A percentile compares a stretch with the other conserved stretches of the same genome.
These are phyloP conservation scores for Xenentodon cancila DNA, from an alignment of 2,797 vertebrate genomes.

Conservation along the genomic window DNA sequence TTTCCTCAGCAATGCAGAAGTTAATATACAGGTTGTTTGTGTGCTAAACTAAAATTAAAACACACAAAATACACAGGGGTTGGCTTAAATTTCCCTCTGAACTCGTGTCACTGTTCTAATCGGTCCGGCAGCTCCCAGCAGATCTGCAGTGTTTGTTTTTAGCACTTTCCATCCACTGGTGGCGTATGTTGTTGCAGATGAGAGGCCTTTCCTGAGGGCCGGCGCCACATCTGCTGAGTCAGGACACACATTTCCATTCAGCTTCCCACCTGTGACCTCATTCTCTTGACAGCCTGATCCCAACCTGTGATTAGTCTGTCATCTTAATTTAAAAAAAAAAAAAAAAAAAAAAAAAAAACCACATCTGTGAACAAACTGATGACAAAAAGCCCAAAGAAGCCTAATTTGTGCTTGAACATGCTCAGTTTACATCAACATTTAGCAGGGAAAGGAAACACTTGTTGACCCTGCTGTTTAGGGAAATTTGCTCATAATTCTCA, in stretches of 20 bases:
- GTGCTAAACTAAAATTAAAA: neutral
- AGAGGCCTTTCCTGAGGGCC: constrained; percentile 52
- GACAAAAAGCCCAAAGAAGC: too few species aligned
- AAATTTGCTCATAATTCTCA: neutral
- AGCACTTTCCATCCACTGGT: constrained; percentile 43
- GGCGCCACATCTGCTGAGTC: constrained; percentile 62
- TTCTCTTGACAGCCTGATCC: constrained; percentile 3
- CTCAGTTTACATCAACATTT: too few species aligned
- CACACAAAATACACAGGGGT: neutral
- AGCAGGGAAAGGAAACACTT: too few species aligned
- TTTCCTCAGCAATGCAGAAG: constrained; percentile 23
- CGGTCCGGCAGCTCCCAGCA: constrained; percentile 35
- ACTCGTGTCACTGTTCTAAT: constrained; percentile 37
- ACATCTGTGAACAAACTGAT: too few species aligned
- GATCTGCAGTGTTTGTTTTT: constrained; percentile 48
- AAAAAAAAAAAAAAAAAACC: too few species aligned
- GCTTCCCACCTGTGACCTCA: constrained; percentile 55
- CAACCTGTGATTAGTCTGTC: too few species aligned
- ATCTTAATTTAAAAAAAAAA: too few species aligned
- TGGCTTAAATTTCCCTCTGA: constrained; percentile 17
- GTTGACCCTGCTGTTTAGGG: too few species aligned
- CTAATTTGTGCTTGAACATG: too few species aligned
- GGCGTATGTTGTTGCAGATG: constrained; percentile 50
- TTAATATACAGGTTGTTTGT: constrained; percentile 6
- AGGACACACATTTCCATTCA: constrained; percentile 68